A percentile compares a stretch with the other conserved stretches of the same genome.
phyloP scores from a whole-genome alignment of 2,797 vertebrate species.

The Ctenosaura bakeri region DNA sequence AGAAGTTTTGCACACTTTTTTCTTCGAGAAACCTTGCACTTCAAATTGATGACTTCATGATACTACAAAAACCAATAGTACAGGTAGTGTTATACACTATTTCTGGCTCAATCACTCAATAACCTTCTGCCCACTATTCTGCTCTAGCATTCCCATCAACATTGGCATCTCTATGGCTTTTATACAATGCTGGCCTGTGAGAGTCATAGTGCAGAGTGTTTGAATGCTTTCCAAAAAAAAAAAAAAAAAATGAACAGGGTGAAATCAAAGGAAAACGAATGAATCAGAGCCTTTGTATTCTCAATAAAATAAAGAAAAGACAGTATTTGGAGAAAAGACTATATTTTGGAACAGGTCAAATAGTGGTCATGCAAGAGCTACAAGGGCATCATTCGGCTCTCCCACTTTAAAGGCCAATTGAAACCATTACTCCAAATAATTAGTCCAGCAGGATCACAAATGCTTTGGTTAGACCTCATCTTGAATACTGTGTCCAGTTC shows the following conservation, averaged over 20 bases:
- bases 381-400: not conserved
- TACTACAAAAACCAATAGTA: not conserved
- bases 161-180: rapidly evolving
- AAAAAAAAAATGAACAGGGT: not conserved
- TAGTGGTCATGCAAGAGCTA: not conserved
- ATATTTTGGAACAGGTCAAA: not conserved
- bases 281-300: not conserved
- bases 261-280: not conserved
- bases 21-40: conserved; percentile 6
- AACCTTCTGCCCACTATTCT: rapidly evolving
- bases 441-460: not conserved
- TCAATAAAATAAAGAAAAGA: conserved; percentile 5
- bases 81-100: not conserved
- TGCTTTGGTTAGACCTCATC: no score
- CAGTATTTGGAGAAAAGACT: not conserved
- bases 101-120: not conserved
- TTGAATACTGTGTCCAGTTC: no score
- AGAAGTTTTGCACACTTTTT: not conserved
- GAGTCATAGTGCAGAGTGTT: not conserved
- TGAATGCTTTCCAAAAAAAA: not conserved
- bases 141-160: not conserved
- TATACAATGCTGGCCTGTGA: not conserved
- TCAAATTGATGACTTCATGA: not conserved
- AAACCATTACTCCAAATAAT: not conserved
- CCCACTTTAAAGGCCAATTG: not conserved